Conservation (phyloP, 1,140 invertebrate species). For the Heliconius eleuchia region DNA sequence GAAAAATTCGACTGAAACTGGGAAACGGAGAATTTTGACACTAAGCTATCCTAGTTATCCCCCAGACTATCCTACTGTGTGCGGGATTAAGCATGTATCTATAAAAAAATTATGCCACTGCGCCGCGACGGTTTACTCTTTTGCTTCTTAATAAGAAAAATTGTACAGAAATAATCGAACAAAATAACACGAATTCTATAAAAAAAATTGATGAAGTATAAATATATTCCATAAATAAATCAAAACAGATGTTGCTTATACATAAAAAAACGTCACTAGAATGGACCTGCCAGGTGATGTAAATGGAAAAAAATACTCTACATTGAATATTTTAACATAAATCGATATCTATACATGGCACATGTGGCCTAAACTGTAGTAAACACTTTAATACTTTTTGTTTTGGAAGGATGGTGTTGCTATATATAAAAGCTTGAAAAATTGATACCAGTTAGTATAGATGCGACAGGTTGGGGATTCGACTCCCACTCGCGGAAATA, state of each 20-base stretch:
- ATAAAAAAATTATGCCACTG: no score
- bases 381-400: background rate
- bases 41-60: no score
- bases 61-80: no score
- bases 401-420: background rate
- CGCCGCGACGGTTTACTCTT: no score
- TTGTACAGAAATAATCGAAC: no score
- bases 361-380: background rate
- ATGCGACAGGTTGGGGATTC: background rate
- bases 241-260: background rate
- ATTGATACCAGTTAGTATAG: background rate
- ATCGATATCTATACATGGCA: background rate
- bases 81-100: no score
- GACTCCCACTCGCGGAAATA: no score
- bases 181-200: background rate
- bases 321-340: slow-evolving; percentile 15
- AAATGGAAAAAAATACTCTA: slow-evolving; percentile 2
- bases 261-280: background rate
- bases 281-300: slow-evolving; percentile 6
- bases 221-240: slow-evolving; percentile 13
- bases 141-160: no score
- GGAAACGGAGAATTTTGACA: no score
- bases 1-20: no score
- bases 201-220: background rate
- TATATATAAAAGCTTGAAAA: background rate